Evolutionary conservation across 1,140 invertebrate genomes (phyloP).

Genomic region (Pogonognathellus flavescens): DNA sequence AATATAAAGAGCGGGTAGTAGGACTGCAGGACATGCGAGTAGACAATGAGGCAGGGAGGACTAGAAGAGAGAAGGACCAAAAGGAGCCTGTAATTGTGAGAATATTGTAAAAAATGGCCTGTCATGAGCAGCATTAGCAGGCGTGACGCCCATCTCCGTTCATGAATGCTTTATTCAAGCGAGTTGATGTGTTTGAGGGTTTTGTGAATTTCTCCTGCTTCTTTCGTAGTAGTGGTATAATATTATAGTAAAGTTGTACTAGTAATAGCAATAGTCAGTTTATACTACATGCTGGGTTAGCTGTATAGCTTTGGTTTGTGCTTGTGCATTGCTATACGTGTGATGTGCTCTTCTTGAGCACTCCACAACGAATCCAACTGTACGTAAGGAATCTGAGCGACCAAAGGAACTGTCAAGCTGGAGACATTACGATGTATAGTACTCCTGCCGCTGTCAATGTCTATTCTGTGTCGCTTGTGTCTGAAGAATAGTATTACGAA

Average conservation of each 20-base stretch:
- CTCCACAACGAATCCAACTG: not conserved
- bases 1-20: not conserved
- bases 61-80: constrained; percentile 7
- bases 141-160: constrained; percentile 65
- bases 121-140: constrained; percentile 66
- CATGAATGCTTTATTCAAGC: constrained; percentile 66
- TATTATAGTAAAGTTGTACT: too few relatives aligned
- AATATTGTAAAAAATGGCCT: constrained; percentile 67
- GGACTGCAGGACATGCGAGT: constrained; percentile 8
- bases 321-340: too few relatives aligned
- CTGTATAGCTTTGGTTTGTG: too few relatives aligned
- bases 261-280: too few relatives aligned
- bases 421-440: too few relatives aligned
- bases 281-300: too few relatives aligned
- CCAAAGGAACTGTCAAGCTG: too few relatives aligned
- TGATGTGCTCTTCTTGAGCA: not conserved
- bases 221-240: too few relatives aligned
- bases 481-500: too few relatives aligned
- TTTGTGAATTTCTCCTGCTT: constrained; percentile 22
- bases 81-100: constrained; percentile 63
- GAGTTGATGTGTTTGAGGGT: constrained; percentile 56
- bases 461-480: too few relatives aligned
- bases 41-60: constrained; percentile 40
- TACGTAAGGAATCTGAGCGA: too few relatives aligned
- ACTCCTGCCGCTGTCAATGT: too few relatives aligned